These are phyloP conservation scores for Scotopteryx bipunctaria DNA, from an alignment of 2,888 invertebrate genomes.

Conservation along the genomic window DNA sequence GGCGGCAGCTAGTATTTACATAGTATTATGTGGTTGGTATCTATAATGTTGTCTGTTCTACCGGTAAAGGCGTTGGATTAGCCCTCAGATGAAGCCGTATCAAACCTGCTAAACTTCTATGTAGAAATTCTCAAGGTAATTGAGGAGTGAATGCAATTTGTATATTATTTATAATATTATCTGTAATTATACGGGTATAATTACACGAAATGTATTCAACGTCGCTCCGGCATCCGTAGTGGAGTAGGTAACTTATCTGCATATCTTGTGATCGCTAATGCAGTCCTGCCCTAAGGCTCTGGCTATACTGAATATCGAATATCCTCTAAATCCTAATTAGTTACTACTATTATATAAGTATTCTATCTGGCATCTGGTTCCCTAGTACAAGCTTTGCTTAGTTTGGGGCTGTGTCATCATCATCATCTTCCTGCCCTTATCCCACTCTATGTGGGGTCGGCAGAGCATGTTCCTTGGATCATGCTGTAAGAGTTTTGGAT, in stretches of 20 bases:
- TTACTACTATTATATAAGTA: too few species aligned
- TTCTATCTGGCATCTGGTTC: too few species aligned
- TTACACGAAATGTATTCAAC: constrained; percentile 54
- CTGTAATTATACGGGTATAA: constrained; percentile 52
- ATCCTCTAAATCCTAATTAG: too few species aligned
- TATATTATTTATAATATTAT: constrained; percentile 72
- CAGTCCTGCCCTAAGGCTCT: constrained; percentile 24
- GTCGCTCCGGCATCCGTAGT: constrained; percentile 33
- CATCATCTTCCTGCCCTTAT: too few species aligned
- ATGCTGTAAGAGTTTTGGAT: too few species aligned
- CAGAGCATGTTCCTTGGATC: too few species aligned
- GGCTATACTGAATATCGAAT: not conserved
- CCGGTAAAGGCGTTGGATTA: not conserved
- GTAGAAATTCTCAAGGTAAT: constrained; percentile 45
- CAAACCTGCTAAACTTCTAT: constrained; percentile 33
- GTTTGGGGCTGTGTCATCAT: too few species aligned
- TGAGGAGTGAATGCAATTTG: constrained; percentile 62
- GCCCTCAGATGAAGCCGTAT: constrained; percentile 18
- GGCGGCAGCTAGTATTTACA: too few species aligned
- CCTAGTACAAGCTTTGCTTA: too few species aligned
- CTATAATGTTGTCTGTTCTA: too few species aligned
- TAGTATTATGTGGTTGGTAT: too few species aligned
- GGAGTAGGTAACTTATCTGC: constrained; percentile 41
- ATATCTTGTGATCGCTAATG: constrained; percentile 48
- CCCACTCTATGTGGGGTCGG: too few species aligned